Evolutionary conservation across 2,888 invertebrate genomes (phyloP).

Genomic region (Augiades crinisus): DNA sequence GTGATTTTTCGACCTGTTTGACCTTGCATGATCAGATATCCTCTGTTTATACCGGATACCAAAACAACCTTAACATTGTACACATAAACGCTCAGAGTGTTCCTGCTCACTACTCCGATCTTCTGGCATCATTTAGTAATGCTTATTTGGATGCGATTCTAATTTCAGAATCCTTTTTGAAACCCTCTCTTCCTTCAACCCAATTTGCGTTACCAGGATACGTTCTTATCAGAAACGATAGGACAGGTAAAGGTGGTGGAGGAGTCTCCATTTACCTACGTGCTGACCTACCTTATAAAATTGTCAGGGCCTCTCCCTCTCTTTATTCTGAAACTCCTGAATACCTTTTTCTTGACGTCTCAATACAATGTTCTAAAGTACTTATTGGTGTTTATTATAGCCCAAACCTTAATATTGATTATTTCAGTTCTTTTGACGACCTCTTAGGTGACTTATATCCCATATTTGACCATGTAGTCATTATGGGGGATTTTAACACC

Average conservation of each 20-base stretch:
- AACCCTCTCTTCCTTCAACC: conserved; percentile 13
- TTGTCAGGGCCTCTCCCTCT: not conserved
- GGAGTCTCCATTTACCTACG: conserved; percentile 16
- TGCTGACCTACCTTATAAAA: not conserved
- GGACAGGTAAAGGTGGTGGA: conserved; percentile 7
- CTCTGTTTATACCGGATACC: not conserved
- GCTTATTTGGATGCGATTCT: not conserved
- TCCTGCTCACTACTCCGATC: not conserved
- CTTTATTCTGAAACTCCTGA: conserved; percentile 1
- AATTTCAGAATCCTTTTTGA: conserved; percentile 6
- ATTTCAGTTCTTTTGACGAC: too few species aligned
- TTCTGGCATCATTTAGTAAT: not conserved
- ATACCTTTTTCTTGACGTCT: too few species aligned
- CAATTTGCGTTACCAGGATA: not conserved
- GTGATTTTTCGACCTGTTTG: not conserved
- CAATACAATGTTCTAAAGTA: too few species aligned
- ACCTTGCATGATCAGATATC: not conserved
- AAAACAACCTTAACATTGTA: not conserved
- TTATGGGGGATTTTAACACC: too few species aligned
- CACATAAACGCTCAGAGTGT: too few species aligned
- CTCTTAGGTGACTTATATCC: too few species aligned
- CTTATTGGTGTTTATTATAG: too few species aligned
- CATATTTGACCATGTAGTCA: too few species aligned
- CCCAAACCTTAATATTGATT: too few species aligned
- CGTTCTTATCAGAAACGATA: conserved; percentile 2